These are phyloP conservation scores for Zonotrichia leucophrys DNA, from an alignment of 2,113 vertebrate genomes.

Conservation along the genomic window DNA sequence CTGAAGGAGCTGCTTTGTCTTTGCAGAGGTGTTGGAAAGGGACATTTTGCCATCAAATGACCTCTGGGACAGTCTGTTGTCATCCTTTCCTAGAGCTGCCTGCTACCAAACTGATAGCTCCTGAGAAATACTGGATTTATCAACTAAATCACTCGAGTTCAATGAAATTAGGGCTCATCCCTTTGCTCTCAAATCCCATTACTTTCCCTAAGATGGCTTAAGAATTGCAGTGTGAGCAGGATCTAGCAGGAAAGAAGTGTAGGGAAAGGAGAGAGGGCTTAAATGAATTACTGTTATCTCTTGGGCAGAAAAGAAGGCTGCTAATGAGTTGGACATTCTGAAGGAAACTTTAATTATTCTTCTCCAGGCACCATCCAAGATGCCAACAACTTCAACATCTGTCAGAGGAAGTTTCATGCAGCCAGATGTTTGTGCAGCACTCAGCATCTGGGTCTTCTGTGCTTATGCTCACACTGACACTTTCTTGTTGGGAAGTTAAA, in stretches of 20 bases:
- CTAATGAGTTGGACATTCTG: background rate
- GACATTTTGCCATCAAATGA: background rate
- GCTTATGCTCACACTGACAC: accelerated
- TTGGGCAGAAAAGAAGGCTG: background rate
- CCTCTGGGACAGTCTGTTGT: background rate
- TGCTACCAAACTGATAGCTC: background rate
- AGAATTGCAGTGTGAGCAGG: background rate
- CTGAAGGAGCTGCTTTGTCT: background rate
- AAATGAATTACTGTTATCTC: background rate
- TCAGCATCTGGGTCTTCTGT: background rate
- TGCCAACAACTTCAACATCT: background rate
- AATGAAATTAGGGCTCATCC: slow-evolving; percentile 49
- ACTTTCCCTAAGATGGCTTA: slow-evolving; percentile 57
- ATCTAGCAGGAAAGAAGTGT: background rate
- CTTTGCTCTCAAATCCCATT: slow-evolving; percentile 53
- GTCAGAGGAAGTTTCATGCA: background rate
- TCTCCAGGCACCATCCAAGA: background rate
- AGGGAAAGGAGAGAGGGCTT: background rate
- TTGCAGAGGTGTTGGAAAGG: background rate
- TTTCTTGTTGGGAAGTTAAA: background rate
- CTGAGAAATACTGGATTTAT: background rate
- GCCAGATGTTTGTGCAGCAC: background rate
- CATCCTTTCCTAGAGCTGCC: background rate
- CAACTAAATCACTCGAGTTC: background rate
- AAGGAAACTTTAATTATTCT: background rate